Evolutionary conservation across 1,140 invertebrate species (phyloP).

Genomic region (Cherax destructor): DNA sequence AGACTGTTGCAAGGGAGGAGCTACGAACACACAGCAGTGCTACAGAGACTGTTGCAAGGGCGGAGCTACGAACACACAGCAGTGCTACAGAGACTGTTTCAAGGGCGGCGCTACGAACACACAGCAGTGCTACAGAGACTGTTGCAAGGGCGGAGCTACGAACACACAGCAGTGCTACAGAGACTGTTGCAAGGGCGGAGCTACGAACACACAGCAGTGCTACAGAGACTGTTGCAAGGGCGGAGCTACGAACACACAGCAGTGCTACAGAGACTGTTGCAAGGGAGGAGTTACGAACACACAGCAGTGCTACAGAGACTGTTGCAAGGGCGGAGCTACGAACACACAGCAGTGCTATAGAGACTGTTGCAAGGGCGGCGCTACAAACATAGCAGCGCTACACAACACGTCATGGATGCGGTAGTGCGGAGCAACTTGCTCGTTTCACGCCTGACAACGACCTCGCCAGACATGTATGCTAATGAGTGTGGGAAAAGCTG

Average conservation of each 20-base stretch:
- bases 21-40: neutral
- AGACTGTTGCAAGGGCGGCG: neutral
- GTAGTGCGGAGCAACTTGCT: neutral
- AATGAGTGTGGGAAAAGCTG: conserved; percentile 19
- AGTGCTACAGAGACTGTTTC: neutral
- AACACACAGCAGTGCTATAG: neutral
- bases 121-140: neutral
- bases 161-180: neutral
- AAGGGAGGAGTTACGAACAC: neutral
- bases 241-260: neutral
- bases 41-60: neutral
- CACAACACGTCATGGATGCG: neutral
- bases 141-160: neutral
- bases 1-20: neutral
- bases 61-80: neutral
- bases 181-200: neutral
- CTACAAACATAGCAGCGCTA: neutral
- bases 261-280: neutral
- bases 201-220: neutral
- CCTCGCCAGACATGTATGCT: conserved; percentile 9
- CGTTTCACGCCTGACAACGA: neutral
- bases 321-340: neutral
- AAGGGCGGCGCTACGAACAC: neutral
- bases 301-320: neutral
- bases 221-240: neutral